Conservation (phyloP, 2,113 vertebrate species). For the Nesoenas mayeri region DNA sequence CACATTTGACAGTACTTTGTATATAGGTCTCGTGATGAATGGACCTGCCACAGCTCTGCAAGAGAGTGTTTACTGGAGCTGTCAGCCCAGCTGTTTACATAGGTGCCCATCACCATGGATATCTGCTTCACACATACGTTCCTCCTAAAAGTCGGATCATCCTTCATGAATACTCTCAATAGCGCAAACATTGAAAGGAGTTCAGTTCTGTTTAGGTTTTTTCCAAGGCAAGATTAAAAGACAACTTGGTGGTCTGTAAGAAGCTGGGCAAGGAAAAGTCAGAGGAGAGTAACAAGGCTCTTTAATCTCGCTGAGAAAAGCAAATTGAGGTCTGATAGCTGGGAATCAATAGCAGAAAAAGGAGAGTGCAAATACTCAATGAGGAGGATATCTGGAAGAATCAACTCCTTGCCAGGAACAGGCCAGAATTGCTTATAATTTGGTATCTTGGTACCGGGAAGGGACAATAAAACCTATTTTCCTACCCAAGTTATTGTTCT, state of each 20-base stretch:
- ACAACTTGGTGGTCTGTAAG: constrained; percentile 37
- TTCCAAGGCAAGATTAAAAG: constrained; percentile 43
- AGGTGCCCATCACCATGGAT: constrained; percentile 42
- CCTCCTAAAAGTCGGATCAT: constrained; percentile 43
- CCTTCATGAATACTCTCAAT: constrained; percentile 35
- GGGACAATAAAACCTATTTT: background rate
- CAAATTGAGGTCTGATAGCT: background rate
- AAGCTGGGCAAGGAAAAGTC: constrained; percentile 2
- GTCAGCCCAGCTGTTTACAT: constrained; percentile 23
- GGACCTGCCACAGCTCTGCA: constrained; percentile 29
- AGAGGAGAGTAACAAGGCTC: background rate
- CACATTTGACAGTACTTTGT: constrained; percentile 4
- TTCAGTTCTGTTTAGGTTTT: background rate
- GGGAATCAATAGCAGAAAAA: background rate
- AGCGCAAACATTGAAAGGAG: background rate
- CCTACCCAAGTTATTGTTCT: background rate
- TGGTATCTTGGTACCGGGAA: background rate
- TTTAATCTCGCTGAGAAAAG: constrained; percentile 54
- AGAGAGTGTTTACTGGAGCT: constrained; percentile 44
- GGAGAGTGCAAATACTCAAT: background rate
- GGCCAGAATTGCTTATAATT: background rate
- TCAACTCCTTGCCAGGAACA: background rate
- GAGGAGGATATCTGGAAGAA: background rate
- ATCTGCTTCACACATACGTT: constrained; percentile 19
- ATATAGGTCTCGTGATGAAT: constrained; percentile 19